Conservation (phyloP, 1,140 invertebrate genomes). For the Drosophila lini region DNA sequence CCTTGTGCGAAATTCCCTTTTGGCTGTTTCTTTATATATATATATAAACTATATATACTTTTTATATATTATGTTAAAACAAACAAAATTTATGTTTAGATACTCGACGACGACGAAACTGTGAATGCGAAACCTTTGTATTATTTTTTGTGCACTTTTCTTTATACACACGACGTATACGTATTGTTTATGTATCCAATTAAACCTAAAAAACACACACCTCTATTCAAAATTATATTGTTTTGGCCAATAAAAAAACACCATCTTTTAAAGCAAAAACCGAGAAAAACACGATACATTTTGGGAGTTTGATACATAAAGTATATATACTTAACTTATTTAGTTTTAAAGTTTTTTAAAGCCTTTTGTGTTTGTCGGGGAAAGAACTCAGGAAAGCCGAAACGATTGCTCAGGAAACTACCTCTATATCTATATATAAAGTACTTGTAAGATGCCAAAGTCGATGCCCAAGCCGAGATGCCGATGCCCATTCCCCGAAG, state of each 20-base stretch:
- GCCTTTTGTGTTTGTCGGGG: constrained; percentile 8
- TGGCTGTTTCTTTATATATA: constrained; percentile 72
- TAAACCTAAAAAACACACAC: constrained; percentile 20
- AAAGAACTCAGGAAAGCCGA: constrained; percentile 30
- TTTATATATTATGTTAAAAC: constrained; percentile 37
- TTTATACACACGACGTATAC: constrained; percentile 34
- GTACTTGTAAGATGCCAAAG: constrained; percentile 19
- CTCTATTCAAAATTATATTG: constrained; percentile 71
- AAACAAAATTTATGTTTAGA: constrained; percentile 81
- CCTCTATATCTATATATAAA: constrained; percentile 5
- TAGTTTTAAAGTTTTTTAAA: constrained; percentile 8
- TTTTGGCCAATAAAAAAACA: constrained; percentile 44
- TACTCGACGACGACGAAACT: constrained; percentile 41
- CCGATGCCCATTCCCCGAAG: constrained; percentile 4
- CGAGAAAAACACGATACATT: neutral
- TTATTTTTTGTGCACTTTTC: constrained; percentile 74
- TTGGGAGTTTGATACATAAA: constrained; percentile 23
- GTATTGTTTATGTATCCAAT: constrained; percentile 60
- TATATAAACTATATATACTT: constrained; percentile 33
- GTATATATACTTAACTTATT: constrained; percentile 2
- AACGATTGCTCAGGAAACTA: constrained; percentile 19
- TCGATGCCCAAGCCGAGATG: constrained; percentile 12
- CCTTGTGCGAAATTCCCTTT: constrained; percentile 81
- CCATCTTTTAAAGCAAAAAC: constrained; percentile 41
- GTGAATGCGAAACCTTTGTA: constrained; percentile 78